Percentiles rank a stretch among this genome's conserved stretches.
These are phyloP conservation scores for Adela reaumurella DNA, from an alignment of 2,888 invertebrate genomes.

Conservation along the genomic window DNA sequence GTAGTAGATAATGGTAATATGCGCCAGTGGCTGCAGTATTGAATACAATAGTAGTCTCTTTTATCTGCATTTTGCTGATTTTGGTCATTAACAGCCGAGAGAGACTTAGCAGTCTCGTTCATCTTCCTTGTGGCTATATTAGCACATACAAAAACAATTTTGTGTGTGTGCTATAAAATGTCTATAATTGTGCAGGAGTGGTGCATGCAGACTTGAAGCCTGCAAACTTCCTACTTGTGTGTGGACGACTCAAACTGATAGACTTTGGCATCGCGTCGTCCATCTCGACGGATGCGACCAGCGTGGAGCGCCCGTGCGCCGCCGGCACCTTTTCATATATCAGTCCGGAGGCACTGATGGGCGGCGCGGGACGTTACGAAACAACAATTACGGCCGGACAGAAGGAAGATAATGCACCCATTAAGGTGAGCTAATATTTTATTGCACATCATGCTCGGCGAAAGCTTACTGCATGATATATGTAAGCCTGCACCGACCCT, in stretches of 20 bases:
- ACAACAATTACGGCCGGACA: slow-evolving; percentile 22
- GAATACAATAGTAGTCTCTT: too few species aligned
- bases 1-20: too few species aligned
- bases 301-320: slow-evolving; percentile 76
- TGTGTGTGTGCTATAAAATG: too few species aligned
- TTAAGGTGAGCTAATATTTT: slow-evolving; percentile 24
- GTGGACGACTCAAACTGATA: slow-evolving; percentile 85
- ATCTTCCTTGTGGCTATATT: too few species aligned
- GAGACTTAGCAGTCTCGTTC: too few species aligned
- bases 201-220: slow-evolving; percentile 97
- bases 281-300: slow-evolving; percentile 83
- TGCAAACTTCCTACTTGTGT: slow-evolving; percentile 88
- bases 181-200: slow-evolving; percentile 80
- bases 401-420: slow-evolving; percentile 30
- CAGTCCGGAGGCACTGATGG: slow-evolving; percentile 87
- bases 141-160: too few species aligned
- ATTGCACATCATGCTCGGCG: too few species aligned
- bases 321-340: slow-evolving; percentile 94
- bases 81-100: too few species aligned
- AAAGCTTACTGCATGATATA: too few species aligned
- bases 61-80: too few species aligned
- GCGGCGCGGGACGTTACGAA: slow-evolving; percentile 50
- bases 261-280: slow-evolving; percentile 96
- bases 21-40: too few species aligned
- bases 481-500: too few species aligned